Evolutionary conservation across 92 coral and sea anemone genomes (phyloP).

Genomic region (Porites divaricata): DNA sequence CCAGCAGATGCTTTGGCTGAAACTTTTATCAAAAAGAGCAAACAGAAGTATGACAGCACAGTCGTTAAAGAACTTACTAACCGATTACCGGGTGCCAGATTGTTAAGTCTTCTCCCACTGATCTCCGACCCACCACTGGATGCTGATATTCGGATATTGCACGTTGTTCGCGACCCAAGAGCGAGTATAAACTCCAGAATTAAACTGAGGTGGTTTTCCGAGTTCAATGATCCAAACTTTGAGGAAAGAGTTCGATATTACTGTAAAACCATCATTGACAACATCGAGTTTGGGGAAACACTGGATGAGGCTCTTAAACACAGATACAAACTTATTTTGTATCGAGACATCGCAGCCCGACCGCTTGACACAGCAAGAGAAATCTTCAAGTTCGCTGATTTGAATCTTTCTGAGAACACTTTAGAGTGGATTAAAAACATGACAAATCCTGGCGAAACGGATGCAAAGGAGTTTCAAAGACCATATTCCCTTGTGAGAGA

Average conservation of each 20-base stretch:
- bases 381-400: constrained; percentile 24
- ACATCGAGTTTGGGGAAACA: constrained; percentile 26
- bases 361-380: constrained; percentile 37
- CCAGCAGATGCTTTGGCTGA: not conserved
- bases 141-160: constrained; percentile 38
- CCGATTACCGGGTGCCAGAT: constrained; percentile 4
- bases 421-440: constrained; percentile 25
- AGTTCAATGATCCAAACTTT: constrained; percentile 10
- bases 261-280: constrained; percentile 7
- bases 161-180: constrained; percentile 47
- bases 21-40: not conserved
- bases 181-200: constrained; percentile 38
- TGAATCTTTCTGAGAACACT: constrained; percentile 10
- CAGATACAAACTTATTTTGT: constrained; percentile 22
- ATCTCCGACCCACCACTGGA: not conserved
- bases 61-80: constrained; percentile 22
- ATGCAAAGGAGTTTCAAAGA: not conserved
- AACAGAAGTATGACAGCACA: constrained; percentile 2
- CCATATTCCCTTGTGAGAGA: constrained; percentile 28
- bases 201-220: constrained; percentile 40
- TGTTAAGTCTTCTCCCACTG: constrained; percentile 32
- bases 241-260: constrained; percentile 8
- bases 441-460: constrained; percentile 18
- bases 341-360: constrained; percentile 20
- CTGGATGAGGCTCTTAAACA: constrained; percentile 12